Conservation (phyloP, 2,113 vertebrate species). For the Eudyptes chrysolophus region DNA sequence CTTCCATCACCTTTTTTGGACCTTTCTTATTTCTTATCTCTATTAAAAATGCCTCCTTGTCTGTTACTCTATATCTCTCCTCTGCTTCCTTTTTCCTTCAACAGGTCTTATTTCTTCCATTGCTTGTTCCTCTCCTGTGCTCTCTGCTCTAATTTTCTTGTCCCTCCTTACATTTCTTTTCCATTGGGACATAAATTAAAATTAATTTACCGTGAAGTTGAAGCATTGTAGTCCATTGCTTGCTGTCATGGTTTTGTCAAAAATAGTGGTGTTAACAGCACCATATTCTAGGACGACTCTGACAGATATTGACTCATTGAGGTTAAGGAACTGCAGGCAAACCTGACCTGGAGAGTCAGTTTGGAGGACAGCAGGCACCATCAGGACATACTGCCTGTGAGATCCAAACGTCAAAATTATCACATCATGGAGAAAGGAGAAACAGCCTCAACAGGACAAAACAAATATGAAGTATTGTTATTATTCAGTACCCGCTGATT, state of each 20-base stretch:
- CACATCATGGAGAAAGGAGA: neutral
- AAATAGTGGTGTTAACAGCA: slow-evolving; percentile 35
- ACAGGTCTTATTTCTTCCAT: neutral
- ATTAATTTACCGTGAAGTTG: slow-evolving; percentile 47
- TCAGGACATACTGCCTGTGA: slow-evolving; percentile 65
- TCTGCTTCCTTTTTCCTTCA: neutral
- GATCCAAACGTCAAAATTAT: neutral
- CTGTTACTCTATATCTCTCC: neutral
- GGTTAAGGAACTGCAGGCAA: slow-evolving; percentile 60
- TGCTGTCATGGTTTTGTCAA: neutral
- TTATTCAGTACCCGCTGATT: neutral
- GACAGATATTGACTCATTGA: neutral
- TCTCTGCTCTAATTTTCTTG: neutral
- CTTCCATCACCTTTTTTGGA: neutral
- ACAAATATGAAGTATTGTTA: neutral
- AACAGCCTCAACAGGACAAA: neutral
- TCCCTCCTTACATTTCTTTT: neutral
- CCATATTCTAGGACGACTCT: slow-evolving; percentile 37
- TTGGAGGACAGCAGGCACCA: slow-evolving; percentile 63
- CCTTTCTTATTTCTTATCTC: neutral
- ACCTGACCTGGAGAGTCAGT: slow-evolving; percentile 15
- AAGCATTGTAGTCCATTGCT: slow-evolving; percentile 46
- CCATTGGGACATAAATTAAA: neutral
- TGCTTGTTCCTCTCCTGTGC: neutral
- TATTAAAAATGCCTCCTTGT: neutral